Conservation (phyloP, 92 coral and sea anemone species). For the Anthopleura xanthogrammica region DNA sequence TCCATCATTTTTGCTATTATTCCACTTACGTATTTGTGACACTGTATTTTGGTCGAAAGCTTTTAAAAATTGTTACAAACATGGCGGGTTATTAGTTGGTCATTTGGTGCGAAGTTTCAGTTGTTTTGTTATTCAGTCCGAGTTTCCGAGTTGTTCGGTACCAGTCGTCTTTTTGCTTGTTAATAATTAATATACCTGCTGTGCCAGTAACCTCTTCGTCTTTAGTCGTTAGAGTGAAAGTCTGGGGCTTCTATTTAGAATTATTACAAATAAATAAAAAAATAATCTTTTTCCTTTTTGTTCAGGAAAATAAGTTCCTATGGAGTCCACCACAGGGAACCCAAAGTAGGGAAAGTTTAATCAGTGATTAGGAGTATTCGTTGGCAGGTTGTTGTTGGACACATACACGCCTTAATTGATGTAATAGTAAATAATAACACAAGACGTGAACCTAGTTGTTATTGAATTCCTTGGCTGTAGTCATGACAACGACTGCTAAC, state of each 20-base stretch:
- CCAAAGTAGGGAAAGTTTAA: not conserved
- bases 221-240: not conserved
- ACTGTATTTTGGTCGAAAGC: not conserved
- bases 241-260: not conserved
- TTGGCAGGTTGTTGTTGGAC: not conserved
- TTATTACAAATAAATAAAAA: too few species aligned
- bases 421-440: constrained; percentile 1
- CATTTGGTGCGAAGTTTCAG: not conserved
- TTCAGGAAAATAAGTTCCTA: too few species aligned
- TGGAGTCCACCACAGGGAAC: too few species aligned
- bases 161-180: not conserved
- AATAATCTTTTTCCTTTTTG: too few species aligned
- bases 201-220: not conserved
- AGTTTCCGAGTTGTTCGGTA: not conserved
- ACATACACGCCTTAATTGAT: not conserved
- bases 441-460: not conserved
- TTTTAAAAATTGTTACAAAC: not conserved
- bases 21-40: not conserved
- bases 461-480: not conserved
- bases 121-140: not conserved
- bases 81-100: not conserved
- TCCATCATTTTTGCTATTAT: not conserved
- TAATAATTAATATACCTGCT: constrained; percentile 3
- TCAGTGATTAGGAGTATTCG: not conserved
- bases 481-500: not conserved